Evolutionary conservation across 2,888 invertebrate genomes (phyloP).

Genomic region (Patella ulyssiponensis): DNA sequence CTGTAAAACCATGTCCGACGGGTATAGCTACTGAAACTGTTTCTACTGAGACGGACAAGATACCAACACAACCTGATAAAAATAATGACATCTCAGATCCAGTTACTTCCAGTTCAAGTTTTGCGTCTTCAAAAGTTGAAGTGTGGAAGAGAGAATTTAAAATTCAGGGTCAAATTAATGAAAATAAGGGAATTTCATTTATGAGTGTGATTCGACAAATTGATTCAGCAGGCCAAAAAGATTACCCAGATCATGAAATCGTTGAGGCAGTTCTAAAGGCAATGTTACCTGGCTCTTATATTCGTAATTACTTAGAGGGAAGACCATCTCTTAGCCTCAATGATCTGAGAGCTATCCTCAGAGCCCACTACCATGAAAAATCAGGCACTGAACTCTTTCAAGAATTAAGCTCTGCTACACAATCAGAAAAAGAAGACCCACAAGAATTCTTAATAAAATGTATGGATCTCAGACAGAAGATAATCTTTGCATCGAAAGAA

Average conservation of each 20-base stretch:
- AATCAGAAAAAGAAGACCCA: not conserved
- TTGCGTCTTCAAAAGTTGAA: not conserved
- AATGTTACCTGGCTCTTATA: not conserved
- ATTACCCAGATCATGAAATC: not conserved
- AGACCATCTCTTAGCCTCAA: not conserved
- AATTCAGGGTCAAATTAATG: not conserved
- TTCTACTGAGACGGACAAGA: too few relatives aligned
- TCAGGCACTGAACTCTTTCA: slow-evolving; percentile 2
- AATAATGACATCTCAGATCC: too few relatives aligned
- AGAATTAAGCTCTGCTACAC: not conserved
- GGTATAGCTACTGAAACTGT: too few relatives aligned
- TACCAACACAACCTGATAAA: too few relatives aligned
- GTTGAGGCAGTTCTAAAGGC: not conserved
- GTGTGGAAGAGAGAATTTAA: not conserved
- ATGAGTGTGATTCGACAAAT: not conserved
- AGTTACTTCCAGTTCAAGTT: too few relatives aligned
- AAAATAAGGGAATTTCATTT: not conserved
- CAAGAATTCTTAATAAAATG: not conserved
- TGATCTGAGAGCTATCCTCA: not conserved
- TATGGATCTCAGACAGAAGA: not conserved
- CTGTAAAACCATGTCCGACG: too few relatives aligned
- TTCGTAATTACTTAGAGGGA: not conserved
- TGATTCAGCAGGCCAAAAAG: not conserved
- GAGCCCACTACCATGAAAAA: not conserved
- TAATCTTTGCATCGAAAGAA: not conserved